These are phyloP conservation scores for Myxocyprinus asiaticus DNA, from an alignment of 2,113 vertebrate genomes.

Conservation along the genomic window DNA sequence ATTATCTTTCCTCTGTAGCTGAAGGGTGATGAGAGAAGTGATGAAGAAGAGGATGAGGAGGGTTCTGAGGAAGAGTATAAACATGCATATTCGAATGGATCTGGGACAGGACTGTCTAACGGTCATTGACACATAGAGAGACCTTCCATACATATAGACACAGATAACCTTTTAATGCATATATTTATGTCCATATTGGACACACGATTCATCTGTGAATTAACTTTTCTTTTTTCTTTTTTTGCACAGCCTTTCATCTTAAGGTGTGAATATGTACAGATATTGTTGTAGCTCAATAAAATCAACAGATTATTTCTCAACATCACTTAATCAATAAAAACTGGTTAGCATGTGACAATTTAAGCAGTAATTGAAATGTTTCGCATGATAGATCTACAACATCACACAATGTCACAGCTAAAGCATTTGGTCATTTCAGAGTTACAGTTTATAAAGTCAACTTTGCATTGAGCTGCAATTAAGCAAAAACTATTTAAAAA, in stretches of 20 bases:
- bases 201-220: conserved; percentile 57
- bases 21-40: conserved; percentile 56
- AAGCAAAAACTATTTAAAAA: no score
- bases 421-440: no score
- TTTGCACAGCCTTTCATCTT: conserved; percentile 60
- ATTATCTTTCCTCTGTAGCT: conserved; percentile 36
- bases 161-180: conserved; percentile 38
- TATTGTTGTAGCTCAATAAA: not conserved
- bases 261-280: conserved; percentile 58
- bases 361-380: no score
- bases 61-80: conserved; percentile 30
- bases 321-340: no score
- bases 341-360: no score
- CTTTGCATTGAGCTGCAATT: no score
- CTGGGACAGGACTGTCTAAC: conserved; percentile 50
- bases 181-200: conserved; percentile 63
- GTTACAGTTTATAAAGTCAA: no score
- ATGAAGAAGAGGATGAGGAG: conserved; percentile 50
- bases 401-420: no score
- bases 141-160: not conserved
- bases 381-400: no score
- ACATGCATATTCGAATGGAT: conserved; percentile 69
- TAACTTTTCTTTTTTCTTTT: conserved; percentile 50
- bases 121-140: conserved; percentile 20
- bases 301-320: not conserved